phyloP scores from a whole-genome alignment of 2,888 invertebrate genomes.

The Microdon myrmicae region DNA sequence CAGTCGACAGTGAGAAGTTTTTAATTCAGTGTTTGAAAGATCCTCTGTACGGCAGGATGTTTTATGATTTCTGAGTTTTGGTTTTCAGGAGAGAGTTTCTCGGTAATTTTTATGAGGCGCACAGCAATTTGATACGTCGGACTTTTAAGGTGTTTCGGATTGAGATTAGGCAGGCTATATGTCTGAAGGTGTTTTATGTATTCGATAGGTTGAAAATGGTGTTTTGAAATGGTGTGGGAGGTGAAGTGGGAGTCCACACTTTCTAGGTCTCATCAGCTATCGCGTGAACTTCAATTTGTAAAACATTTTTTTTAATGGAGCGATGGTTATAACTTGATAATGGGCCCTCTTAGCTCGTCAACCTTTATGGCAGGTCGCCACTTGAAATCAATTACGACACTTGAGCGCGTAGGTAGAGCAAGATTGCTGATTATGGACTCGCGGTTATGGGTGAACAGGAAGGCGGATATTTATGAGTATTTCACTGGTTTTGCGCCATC shows the following conservation, averaged over 20 bases:
- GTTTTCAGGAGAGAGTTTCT: not conserved
- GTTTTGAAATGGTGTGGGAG: not conserved
- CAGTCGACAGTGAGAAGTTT: slow-evolving; percentile 22
- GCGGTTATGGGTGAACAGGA: slow-evolving; percentile 9
- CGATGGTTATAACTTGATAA: slow-evolving; percentile 31
- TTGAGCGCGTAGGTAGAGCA: slow-evolving; percentile 30
- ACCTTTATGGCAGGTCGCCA: slow-evolving; percentile 6
- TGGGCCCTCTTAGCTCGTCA: slow-evolving; percentile 8
- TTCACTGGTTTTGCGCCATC: slow-evolving; percentile 15
- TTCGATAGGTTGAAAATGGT: slow-evolving; percentile 9
- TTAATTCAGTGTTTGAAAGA: not conserved
- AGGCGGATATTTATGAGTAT: slow-evolving; percentile 11
- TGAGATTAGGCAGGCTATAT: too few species aligned
- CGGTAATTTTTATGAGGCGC: slow-evolving; percentile 11
- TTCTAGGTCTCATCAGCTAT: slow-evolving; percentile 56
- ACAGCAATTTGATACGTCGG: slow-evolving; percentile 28
- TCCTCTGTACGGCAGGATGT: not conserved
- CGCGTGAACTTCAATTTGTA: slow-evolving; percentile 64
- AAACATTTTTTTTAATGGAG: slow-evolving; percentile 55
- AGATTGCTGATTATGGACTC: slow-evolving; percentile 37
- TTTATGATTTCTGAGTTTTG: not conserved
- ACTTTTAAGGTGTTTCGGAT: too few species aligned
- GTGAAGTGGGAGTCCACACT: slow-evolving; percentile 1
- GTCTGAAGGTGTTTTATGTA: slow-evolving; percentile 19
- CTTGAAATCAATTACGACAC: slow-evolving; percentile 44